Base-by-base conservation (phyloP, 64 coral and sea anemone genomes). In the Hydrozoanthus tunicans region DNA sequence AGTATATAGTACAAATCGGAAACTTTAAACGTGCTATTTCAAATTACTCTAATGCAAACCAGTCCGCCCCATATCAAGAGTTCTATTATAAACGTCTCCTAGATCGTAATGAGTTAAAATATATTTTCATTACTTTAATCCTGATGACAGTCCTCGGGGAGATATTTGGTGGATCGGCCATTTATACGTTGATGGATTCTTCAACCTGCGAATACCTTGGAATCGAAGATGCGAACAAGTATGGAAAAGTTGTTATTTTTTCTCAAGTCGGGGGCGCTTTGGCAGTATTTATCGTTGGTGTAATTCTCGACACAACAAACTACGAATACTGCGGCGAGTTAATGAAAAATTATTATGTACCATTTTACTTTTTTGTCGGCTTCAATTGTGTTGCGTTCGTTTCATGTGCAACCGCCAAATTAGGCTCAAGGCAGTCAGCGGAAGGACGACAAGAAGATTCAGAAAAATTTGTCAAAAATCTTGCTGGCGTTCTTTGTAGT, bases 171-270 rank as follows among this genome's bases (percentile, higher is more conserved):
- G 84, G 84, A 4, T 88, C 84, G 9, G 84, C 84, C 1, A 75
- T 88, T 7, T 88, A 88, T 14, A 57, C 67, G 0, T 56, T 88
- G 3, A 60, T 88, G 84, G 84, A 88, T 72, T 58, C 84, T 0
- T 88, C 84, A 7, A 88, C 84, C 5, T 88, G 69, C n/a, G 70
- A 88, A 9, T 88, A 88, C 60, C 84, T 88, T 56, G 67, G 69
- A 56, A 86, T 7, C 15, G 24, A 53, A 52, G 27, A 51, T 6
- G 20, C 3, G 24, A 88, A 56, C 70, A 88, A 59, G 24, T 88
- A 51, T 88, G 84, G 84, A 7, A 23, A 88, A 75, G 54, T 74
- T 32, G 5, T 75, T 27, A 13, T 74, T 14, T 88, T 73, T 55
- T 25, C 69, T 58, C 68, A 73, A 58, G 5, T 75, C 6, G 84